phyloP scores from a whole-genome alignment of 2,797 vertebrate species.

The Eupleurogrammus muticus region DNA sequence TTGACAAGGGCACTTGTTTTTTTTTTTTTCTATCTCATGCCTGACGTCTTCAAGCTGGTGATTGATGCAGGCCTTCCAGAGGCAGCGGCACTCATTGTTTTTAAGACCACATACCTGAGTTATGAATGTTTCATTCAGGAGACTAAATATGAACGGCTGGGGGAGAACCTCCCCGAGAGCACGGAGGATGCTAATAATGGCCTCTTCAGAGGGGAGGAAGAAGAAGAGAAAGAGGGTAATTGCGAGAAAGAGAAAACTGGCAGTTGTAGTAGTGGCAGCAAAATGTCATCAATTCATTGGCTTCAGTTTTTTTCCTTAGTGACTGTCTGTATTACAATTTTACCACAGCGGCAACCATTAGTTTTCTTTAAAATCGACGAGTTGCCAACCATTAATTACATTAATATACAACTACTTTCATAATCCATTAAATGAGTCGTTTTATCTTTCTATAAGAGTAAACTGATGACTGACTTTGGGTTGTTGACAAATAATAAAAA shows the following conservation, averaged over 20 bases:
- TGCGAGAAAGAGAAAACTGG: constrained; percentile 17
- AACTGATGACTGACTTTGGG: no score
- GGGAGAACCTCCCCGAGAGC: constrained; percentile 55
- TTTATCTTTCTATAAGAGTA: no score
- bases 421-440: no score
- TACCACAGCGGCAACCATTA: not conserved
- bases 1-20: constrained; percentile 50
- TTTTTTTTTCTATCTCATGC: constrained; percentile 71
- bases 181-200: constrained; percentile 64
- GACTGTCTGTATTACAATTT: constrained; percentile 1
- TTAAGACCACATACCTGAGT: constrained; percentile 79
- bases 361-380: no score
- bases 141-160: constrained; percentile 72
- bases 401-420: no score
- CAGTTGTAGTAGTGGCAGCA: not conserved
- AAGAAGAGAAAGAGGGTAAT: constrained; percentile 22
- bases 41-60: constrained; percentile 65
- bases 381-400: no score
- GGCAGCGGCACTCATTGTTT: constrained; percentile 75
- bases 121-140: constrained; percentile 82
- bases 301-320: constrained; percentile 8
- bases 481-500: no score
- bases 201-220: constrained; percentile 25
- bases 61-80: constrained; percentile 71
- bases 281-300: constrained; percentile 21